These are phyloP conservation scores for Gila robusta DNA, from an alignment of 2,797 vertebrate species.

Conservation along the genomic window DNA sequence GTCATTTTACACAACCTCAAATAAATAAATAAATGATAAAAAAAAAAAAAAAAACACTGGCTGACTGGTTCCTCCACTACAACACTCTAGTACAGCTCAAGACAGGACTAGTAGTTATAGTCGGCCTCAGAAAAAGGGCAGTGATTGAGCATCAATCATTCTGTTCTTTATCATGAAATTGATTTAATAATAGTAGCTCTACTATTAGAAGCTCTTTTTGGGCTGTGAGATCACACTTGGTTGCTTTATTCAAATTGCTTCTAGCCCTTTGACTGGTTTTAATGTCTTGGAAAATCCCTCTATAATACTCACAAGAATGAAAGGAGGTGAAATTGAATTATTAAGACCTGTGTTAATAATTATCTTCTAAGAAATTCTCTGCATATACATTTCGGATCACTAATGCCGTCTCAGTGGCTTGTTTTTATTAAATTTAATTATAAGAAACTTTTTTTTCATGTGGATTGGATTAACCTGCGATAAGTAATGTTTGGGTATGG, in stretches of 20 bases:
- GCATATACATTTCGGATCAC: conserved; percentile 40
- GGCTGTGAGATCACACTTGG: conserved; percentile 26
- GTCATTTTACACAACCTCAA: conserved; percentile 56
- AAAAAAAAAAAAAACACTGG: conserved; percentile 28
- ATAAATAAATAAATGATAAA: neutral
- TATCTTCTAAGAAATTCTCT: conserved; percentile 48
- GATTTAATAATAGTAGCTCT: conserved; percentile 31
- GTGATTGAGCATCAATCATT: conserved; percentile 3
- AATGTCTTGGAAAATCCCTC: conserved; percentile 33
- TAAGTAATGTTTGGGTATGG: conserved; percentile 34
- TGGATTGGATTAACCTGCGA: conserved; percentile 44
- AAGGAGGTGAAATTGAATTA: conserved; percentile 41
- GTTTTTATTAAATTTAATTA: conserved; percentile 42
- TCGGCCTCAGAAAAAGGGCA: conserved; percentile 3
- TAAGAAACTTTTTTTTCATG: conserved; percentile 22
- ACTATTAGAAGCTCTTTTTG: conserved; percentile 29
- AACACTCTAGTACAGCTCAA: neutral
- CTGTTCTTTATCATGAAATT: conserved; percentile 14
- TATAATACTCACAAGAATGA: conserved; percentile 15
- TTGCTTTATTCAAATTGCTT: conserved; percentile 42
- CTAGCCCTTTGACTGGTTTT: conserved; percentile 16
- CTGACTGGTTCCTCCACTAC: conserved; percentile 2
- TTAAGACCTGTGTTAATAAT: conserved; percentile 49
- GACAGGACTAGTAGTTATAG: neutral
- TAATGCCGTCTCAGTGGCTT: conserved; percentile 17